These are phyloP conservation scores for Sebastolobus altivelis DNA, from an alignment of 2,797 vertebrate species.

Conservation along the genomic window DNA sequence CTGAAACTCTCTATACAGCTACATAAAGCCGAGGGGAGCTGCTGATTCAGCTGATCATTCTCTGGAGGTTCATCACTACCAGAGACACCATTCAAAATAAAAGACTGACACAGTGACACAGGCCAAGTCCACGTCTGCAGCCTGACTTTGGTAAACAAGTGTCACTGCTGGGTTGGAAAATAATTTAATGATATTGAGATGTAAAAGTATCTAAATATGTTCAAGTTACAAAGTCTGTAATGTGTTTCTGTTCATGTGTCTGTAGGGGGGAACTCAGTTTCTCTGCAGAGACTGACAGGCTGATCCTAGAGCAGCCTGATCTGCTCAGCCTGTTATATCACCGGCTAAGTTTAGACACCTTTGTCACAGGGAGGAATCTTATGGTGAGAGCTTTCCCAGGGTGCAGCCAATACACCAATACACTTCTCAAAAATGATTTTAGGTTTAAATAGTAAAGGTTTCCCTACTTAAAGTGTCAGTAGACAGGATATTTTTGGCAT, in stretches of 20 bases:
- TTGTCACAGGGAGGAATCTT: slow-evolving; percentile 48
- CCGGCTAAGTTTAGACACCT: slow-evolving; percentile 51
- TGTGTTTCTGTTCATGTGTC: not conserved
- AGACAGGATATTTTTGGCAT: too few relatives aligned
- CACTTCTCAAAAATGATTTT: not conserved
- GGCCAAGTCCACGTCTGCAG: not conserved
- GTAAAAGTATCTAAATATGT: not conserved
- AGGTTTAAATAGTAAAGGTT: not conserved
- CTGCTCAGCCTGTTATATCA: slow-evolving; percentile 46
- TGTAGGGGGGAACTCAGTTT: not conserved
- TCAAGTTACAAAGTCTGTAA: not conserved
- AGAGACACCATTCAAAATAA: not conserved
- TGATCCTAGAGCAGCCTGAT: slow-evolving; percentile 44
- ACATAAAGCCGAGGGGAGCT: not conserved
- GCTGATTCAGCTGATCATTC: not conserved
- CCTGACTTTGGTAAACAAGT: not conserved
- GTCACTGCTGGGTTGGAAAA: not conserved
- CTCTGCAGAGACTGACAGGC: slow-evolving; percentile 2
- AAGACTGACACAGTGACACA: not conserved
- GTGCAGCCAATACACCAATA: not conserved
- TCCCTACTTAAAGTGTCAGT: too few relatives aligned
- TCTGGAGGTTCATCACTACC: not conserved
- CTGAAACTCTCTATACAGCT: not conserved
- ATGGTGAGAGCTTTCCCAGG: not conserved
- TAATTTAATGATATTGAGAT: not conserved